Evolutionary conservation across 2,888 invertebrate species (phyloP).

Genomic region (Leptinotarsa haldemani): DNA sequence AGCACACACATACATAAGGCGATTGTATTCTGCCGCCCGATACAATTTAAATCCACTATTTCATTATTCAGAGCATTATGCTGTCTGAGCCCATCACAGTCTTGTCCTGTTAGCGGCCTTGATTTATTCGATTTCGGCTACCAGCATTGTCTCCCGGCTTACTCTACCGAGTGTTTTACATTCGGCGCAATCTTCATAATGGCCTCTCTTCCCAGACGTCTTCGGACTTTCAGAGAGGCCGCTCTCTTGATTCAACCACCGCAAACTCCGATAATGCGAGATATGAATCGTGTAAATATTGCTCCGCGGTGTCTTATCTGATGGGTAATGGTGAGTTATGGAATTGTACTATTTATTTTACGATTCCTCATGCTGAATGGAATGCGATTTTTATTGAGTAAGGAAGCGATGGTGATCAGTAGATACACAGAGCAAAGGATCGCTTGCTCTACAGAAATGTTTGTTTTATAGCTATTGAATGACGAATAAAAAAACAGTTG

Average conservation of each 20-base stretch:
- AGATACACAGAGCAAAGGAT: not conserved
- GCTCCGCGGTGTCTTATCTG: conserved; percentile 25
- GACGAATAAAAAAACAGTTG: too few species aligned
- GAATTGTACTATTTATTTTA: conserved; percentile 23
- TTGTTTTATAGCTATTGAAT: too few species aligned
- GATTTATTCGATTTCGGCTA: conserved; percentile 64
- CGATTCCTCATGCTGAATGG: conserved; percentile 2
- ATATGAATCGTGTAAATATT: conserved; percentile 36
- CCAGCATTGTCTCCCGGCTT: conserved; percentile 58
- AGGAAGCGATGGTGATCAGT: not conserved
- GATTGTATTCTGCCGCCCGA: conserved; percentile 53
- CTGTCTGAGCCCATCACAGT: conserved; percentile 60
- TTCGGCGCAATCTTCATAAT: conserved; percentile 55
- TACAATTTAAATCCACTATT: conserved; percentile 65
- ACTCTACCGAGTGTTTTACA: conserved; percentile 51
- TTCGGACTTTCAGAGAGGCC: conserved; percentile 39
- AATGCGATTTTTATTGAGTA: conserved; percentile 15
- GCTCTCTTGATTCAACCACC: conserved; percentile 22
- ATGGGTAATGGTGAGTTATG: conserved; percentile 31
- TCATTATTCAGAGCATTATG: conserved; percentile 65
- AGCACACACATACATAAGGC: conserved; percentile 53
- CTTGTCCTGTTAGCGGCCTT: conserved; percentile 64
- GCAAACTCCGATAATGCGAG: conserved; percentile 35
- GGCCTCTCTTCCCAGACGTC: conserved; percentile 49
- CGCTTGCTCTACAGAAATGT: too few species aligned